Evolutionary conservation across 2,888 invertebrate genomes (phyloP).

Genomic region (Cantharis flavilabris): DNA sequence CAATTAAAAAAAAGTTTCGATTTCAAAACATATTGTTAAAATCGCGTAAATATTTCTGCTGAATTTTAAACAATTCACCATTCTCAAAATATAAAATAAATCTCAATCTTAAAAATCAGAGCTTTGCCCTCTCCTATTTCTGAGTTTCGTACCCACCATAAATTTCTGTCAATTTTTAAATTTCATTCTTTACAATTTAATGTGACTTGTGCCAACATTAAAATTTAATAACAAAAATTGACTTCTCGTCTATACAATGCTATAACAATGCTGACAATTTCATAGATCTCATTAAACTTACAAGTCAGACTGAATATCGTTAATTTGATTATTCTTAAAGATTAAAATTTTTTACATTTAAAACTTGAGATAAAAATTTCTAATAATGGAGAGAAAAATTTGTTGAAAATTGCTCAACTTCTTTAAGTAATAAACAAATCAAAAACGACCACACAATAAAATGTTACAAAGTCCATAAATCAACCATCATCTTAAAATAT

Average conservation of each 20-base stretch:
- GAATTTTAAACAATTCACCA: not conserved
- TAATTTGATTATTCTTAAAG: not conserved
- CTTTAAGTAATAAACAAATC: not conserved
- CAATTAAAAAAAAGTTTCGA: not conserved
- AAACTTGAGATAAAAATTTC: not conserved
- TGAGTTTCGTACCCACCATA: not conserved
- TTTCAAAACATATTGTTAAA: not conserved
- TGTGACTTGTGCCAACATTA: not conserved
- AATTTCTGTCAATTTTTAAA: not conserved
- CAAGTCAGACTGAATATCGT: not conserved
- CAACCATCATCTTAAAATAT: not conserved
- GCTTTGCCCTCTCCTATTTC: not conserved
- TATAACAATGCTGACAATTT: not conserved
- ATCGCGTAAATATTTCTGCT: not conserved
- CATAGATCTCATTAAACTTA: not conserved
- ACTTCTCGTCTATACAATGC: not conserved
- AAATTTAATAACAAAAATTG: not conserved
- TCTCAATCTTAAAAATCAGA: not conserved
- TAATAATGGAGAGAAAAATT: not conserved
- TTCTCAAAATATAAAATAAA: not conserved
- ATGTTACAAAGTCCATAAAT: not conserved
- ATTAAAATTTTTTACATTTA: not conserved
- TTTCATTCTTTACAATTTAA: not conserved
- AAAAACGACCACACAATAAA: not conserved
- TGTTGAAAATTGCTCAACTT: not conserved